Evolutionary conservation across 1,140 invertebrate genomes (phyloP).

Genomic region (Brachionus calyciflorus): DNA sequence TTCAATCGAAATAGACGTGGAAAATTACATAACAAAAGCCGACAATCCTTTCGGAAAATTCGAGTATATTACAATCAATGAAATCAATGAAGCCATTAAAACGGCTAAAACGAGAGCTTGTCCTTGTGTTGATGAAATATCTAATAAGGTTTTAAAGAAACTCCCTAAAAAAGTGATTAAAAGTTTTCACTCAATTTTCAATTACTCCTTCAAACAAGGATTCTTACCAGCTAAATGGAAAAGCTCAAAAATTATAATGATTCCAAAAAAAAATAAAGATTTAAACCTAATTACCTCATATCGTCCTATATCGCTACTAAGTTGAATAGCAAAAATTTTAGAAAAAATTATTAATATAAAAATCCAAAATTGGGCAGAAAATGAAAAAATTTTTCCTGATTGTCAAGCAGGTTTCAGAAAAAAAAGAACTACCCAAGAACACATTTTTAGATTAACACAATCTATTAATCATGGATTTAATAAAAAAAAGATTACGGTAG

Average conservation of each 20-base stretch:
- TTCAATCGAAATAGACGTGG: too few relatives aligned
- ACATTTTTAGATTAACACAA: constrained; percentile 54
- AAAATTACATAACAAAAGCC: too few relatives aligned
- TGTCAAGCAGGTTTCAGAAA: constrained; percentile 52
- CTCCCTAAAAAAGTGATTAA: neutral
- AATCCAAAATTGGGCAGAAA: constrained; percentile 31
- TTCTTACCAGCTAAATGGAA: constrained; percentile 47
- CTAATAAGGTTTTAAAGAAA: constrained; percentile 25
- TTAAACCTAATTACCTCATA: constrained; percentile 5
- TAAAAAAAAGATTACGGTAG: constrained; percentile 50
- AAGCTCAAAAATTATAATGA: constrained; percentile 38
- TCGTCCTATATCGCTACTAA: constrained; percentile 47
- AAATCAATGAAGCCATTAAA: constrained; percentile 17
- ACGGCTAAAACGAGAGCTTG: neutral
- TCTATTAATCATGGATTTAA: constrained; percentile 53
- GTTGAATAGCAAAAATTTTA: constrained; percentile 40
- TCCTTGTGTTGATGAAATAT: constrained; percentile 2
- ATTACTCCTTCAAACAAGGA: constrained; percentile 4
- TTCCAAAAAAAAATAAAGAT: constrained; percentile 48
- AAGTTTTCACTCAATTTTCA: neutral
- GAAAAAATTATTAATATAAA: constrained; percentile 47
- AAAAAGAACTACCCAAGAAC: constrained; percentile 54
- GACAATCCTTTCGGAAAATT: too few relatives aligned
- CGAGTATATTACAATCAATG: too few relatives aligned
- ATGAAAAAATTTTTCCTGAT: neutral